Evolutionary conservation across 2,888 invertebrate genomes (phyloP), one percentile per base, ranked within the genome.

Genomic region (Dioctria linearis): DNA sequence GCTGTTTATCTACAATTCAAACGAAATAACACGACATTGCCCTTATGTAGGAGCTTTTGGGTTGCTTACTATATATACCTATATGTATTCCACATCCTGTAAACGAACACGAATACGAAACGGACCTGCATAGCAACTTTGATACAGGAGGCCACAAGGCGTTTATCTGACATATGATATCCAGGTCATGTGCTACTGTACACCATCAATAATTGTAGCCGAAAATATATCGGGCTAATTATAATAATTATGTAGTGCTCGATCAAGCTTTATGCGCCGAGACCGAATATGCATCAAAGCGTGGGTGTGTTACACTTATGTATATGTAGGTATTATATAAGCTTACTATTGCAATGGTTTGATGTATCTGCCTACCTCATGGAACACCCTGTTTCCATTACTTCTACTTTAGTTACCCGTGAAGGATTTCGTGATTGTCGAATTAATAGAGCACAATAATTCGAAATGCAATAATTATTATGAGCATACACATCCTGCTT

Each of bases 201-300:
- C 13, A 67, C 4, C 43, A 46, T 59, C 75, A 75, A 75, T 75
- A 75, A 75, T 75, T 75, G 37, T 75, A 61, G 39, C 25, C 40
- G 40, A 37, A 65, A 65, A 65, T 59, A 37, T 61, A 61, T 75
- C 5, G 43, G 13, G 75, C 61, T 75, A 59, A 75, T 75, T 59
- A 75, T 75, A 59, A 46, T 46, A 65, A 65, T 65, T 65, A 40
- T n/a, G 37, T 5, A 9, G 5, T 39, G 40, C 5, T 6, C 37
- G 11, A 11, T 6, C 5, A 65, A 39, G 40, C 37, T 65, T 59
- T 5, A 11, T 57, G n/a, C 51, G 51, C 11, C 11, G 57, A 57
- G n/a, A 57, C 46, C 46, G 46, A 46, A 46, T 2, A 46, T 46
- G 46, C 46, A 46, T 25, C 25, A 25, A 25, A 25, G 25, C 25